Conservation (phyloP, 2,888 invertebrate genomes). For the Galeruca laticollis region DNA sequence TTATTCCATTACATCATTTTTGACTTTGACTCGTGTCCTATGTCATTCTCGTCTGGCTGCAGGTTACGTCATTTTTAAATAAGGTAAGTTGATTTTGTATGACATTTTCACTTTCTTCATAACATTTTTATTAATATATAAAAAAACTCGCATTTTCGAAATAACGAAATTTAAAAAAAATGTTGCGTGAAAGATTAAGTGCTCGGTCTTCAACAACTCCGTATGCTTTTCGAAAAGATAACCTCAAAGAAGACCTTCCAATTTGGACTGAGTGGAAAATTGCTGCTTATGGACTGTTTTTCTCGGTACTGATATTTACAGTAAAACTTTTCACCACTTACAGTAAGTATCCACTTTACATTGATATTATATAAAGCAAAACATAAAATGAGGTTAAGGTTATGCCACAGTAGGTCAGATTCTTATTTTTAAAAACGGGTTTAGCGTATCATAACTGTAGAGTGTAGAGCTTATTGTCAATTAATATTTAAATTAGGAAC, state of each 20-base stretch:
- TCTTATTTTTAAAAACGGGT: not conserved
- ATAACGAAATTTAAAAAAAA: conserved; percentile 31
- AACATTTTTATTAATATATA: conserved; percentile 22
- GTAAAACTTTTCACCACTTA: conserved; percentile 57
- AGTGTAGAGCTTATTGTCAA: not conserved
- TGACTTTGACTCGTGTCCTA: conserved; percentile 38
- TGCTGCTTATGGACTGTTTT: conserved; percentile 58
- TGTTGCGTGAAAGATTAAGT: conserved; percentile 50
- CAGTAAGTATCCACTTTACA: conserved; percentile 57
- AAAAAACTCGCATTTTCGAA: conserved; percentile 10
- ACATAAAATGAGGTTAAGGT: conserved; percentile 16
- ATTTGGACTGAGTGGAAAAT: conserved; percentile 59
- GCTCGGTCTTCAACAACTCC: conserved; percentile 41
- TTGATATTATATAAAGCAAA: conserved; percentile 2
- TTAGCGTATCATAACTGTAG: no score
- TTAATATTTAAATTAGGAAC: not conserved
- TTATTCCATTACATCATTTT: conserved; percentile 31
- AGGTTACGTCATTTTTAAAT: conserved; percentile 47
- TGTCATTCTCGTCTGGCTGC: conserved; percentile 16
- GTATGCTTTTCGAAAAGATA: conserved; percentile 45
- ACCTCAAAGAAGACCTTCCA: conserved; percentile 44
- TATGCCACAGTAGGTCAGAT: conserved; percentile 3
- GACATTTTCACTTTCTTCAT: conserved; percentile 34
- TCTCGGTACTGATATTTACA: conserved; percentile 58
- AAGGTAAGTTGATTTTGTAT: conserved; percentile 49